phyloP scores from a whole-genome alignment of 2,797 vertebrate genomes.

The Rachycentron canadum region DNA sequence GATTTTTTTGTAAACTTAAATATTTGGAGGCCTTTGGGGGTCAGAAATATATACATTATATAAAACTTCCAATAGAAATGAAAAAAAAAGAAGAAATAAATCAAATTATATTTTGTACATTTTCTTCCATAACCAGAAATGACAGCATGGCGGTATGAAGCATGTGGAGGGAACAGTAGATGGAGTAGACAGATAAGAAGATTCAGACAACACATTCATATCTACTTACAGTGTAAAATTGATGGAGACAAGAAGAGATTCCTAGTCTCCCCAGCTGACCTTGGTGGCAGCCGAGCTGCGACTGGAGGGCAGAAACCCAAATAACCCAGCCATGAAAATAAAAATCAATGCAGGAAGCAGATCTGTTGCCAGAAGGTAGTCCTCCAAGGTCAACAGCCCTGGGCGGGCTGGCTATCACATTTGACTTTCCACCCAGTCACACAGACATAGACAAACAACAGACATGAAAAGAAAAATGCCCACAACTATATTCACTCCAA shows the following conservation, averaged over 20 bases:
- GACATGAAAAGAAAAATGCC: slow-evolving; percentile 42
- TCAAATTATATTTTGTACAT: background rate
- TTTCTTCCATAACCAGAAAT: background rate
- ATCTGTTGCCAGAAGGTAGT: slow-evolving; percentile 80
- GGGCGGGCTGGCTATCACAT: slow-evolving; percentile 59
- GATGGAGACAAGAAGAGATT: slow-evolving; percentile 68
- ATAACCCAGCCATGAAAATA: slow-evolving; percentile 80
- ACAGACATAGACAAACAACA: slow-evolving; percentile 56
- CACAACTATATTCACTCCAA: slow-evolving; percentile 29
- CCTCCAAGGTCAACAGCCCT: slow-evolving; percentile 77
- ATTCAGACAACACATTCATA: slow-evolving; percentile 44
- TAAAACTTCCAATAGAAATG: too few species aligned
- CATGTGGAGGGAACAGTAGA: slow-evolving; percentile 12
- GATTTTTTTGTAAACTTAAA: background rate
- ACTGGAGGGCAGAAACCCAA: slow-evolving; percentile 78
- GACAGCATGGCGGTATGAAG: background rate
- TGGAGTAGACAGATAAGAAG: slow-evolving; percentile 21
- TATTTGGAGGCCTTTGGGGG: background rate
- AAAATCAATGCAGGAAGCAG: slow-evolving; percentile 84
- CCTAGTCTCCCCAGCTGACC: slow-evolving; percentile 68
- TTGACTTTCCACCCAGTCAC: slow-evolving; percentile 60
- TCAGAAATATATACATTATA: background rate
- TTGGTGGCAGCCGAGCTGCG: slow-evolving; percentile 68
- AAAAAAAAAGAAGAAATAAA: background rate
- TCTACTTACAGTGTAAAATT: slow-evolving; percentile 60